Evolutionary conservation across 2,113 vertebrate species (phyloP).

Genomic region (Antidorcas marsupialis): DNA sequence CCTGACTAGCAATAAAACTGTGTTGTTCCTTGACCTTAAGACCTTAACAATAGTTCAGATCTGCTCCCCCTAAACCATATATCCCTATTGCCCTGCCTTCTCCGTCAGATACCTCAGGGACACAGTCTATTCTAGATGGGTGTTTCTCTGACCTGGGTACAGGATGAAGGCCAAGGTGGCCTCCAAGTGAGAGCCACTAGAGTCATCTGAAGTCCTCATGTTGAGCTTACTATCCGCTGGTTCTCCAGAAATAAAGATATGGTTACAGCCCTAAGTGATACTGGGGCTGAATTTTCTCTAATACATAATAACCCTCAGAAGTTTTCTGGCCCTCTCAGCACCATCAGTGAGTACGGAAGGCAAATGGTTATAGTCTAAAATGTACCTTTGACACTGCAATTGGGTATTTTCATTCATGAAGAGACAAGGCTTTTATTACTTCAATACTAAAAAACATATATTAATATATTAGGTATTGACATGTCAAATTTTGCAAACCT

Average conservation of each 20-base stretch:
- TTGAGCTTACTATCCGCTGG: neutral
- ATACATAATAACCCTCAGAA: neutral
- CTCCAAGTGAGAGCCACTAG: neutral
- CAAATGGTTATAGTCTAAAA: neutral
- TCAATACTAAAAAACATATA: neutral
- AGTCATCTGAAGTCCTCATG: neutral
- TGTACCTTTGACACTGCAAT: neutral
- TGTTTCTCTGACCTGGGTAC: accelerated
- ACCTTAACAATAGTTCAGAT: neutral
- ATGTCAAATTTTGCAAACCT: neutral
- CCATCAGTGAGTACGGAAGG: neutral
- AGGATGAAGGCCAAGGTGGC: neutral
- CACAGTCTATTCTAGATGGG: neutral
- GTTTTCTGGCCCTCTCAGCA: neutral
- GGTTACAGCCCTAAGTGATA: neutral
- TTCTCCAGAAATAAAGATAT: neutral
- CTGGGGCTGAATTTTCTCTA: neutral
- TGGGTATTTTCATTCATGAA: neutral
- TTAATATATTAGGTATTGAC: neutral
- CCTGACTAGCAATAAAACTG: neutral
- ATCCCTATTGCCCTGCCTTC: neutral
- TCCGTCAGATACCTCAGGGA: neutral
- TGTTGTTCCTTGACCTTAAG: neutral
- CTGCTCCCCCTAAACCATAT: neutral
- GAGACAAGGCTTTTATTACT: neutral